Conservation (phyloP, 2,113 vertebrate genomes). For the Perccottus glenii region DNA sequence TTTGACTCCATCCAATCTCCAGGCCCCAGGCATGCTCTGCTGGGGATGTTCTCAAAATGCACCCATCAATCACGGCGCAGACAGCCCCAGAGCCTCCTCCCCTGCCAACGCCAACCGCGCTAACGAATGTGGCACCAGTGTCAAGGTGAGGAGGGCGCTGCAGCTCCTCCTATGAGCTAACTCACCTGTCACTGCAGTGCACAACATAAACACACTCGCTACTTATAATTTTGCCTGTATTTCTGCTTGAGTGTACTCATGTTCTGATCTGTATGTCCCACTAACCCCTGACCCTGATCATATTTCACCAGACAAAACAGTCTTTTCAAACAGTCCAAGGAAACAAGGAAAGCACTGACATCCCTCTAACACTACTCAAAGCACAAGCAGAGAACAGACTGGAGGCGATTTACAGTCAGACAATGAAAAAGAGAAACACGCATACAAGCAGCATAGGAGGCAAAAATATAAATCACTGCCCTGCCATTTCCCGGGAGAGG, state of each 20-base stretch:
- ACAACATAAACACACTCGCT: no score
- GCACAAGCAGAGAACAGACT: neutral
- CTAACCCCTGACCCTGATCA: no score
- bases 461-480: neutral
- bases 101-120: slow-evolving; percentile 10
- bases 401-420: no score
- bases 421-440: slow-evolving; percentile 10
- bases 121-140: slow-evolving; percentile 37
- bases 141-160: slow-evolving; percentile 69
- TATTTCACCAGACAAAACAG: no score
- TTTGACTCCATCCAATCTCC: slow-evolving; percentile 60
- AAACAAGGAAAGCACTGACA: no score
- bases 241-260: no score
- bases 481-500: slow-evolving; percentile 17
- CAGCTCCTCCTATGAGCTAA: slow-evolving; percentile 39
- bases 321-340: no score
- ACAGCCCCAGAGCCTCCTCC: slow-evolving; percentile 35
- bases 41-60: slow-evolving; percentile 71
- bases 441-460: neutral
- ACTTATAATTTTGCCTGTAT: no score
- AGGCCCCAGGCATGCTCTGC: slow-evolving; percentile 61
- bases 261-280: no score
- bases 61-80: slow-evolving; percentile 70
- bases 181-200: slow-evolving; percentile 43
- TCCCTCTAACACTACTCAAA: no score